A percentile compares a stretch with the other conserved stretches of the same genome.
These are phyloP conservation scores for Agapornis roseicollis DNA, from an alignment of 2,113 vertebrate species.

Conservation along the genomic window DNA sequence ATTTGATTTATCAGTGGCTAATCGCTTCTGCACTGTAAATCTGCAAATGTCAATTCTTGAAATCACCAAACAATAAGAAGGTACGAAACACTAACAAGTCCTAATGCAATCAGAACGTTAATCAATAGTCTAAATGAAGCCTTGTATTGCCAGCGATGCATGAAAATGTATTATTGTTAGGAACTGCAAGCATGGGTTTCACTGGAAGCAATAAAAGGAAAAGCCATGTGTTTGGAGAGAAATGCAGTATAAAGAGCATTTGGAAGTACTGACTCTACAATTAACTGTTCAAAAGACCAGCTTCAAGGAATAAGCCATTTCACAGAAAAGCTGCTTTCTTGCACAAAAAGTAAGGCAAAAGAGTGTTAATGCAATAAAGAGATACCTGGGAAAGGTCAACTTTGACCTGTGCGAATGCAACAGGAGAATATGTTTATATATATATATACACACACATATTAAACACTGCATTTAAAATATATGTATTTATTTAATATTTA, in stretches of 20 bases:
- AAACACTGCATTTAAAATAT: background rate
- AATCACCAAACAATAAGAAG: constrained; percentile 31
- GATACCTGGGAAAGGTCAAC: background rate
- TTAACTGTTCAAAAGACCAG: background rate
- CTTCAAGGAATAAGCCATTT: background rate
- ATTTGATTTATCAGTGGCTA: constrained; percentile 35
- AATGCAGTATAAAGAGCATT: background rate
- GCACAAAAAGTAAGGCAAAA: background rate
- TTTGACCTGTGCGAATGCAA: background rate
- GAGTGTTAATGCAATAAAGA: background rate
- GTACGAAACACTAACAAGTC: constrained; percentile 13
- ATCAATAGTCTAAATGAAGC: constrained; percentile 53
- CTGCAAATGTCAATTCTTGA: constrained; percentile 30
- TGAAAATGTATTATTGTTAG: constrained; percentile 51
- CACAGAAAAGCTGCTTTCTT: background rate
- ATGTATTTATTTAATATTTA: background rate
- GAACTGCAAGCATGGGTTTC: background rate
- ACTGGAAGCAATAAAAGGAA: background rate
- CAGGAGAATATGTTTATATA: background rate
- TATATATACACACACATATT: background rate
- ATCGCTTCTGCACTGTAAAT: constrained; percentile 18
- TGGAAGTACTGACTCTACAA: background rate
- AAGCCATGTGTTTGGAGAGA: background rate
- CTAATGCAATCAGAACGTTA: constrained; percentile 41
- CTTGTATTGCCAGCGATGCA: constrained; percentile 42